Conservation (phyloP, 2,888 invertebrate species). For the Scaptomyza tumidula region DNA sequence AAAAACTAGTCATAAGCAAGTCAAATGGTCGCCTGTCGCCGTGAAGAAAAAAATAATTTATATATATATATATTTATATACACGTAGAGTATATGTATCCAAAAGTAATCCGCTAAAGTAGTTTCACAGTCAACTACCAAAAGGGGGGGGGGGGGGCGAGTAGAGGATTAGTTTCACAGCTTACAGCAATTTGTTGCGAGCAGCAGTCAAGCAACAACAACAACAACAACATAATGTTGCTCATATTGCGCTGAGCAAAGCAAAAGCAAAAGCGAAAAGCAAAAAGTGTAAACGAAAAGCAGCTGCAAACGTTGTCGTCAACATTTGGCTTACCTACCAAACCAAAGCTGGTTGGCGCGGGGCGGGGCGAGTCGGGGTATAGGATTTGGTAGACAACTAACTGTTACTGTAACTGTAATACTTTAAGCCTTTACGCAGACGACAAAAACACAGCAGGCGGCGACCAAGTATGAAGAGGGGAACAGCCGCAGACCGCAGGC, state of each 20-base stretch:
- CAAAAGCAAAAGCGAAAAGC: conserved; percentile 6
- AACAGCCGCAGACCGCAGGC: conserved; percentile 49
- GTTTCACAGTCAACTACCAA: conserved; percentile 43
- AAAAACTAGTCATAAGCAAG: conserved; percentile 47
- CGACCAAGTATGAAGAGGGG: neutral
- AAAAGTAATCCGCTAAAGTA: conserved; percentile 75
- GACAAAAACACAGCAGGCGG: conserved; percentile 50
- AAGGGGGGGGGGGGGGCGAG: neutral
- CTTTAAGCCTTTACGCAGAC: conserved; percentile 79
- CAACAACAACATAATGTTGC: conserved; percentile 55
- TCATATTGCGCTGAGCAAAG: conserved; percentile 64
- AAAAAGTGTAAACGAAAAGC: conserved; percentile 53
- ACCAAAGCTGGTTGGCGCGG: neutral
- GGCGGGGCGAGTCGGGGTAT: neutral
- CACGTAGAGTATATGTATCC: conserved; percentile 37
- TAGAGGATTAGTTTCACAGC: conserved; percentile 73
- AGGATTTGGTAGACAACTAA: conserved; percentile 19
- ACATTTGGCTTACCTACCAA: conserved; percentile 70
- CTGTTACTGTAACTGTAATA: conserved; percentile 75
- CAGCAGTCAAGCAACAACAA: conserved; percentile 44
- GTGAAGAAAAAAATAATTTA: conserved; percentile 9
- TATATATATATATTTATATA: neutral
- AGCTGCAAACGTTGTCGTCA: conserved; percentile 74
- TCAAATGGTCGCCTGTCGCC: conserved; percentile 48
- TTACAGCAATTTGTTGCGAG: conserved; percentile 76